Evolutionary conservation across 1,140 invertebrate genomes (phyloP), one percentile per base, ranked within the genome.

Genomic region (Sinonovacula constricta): DNA sequence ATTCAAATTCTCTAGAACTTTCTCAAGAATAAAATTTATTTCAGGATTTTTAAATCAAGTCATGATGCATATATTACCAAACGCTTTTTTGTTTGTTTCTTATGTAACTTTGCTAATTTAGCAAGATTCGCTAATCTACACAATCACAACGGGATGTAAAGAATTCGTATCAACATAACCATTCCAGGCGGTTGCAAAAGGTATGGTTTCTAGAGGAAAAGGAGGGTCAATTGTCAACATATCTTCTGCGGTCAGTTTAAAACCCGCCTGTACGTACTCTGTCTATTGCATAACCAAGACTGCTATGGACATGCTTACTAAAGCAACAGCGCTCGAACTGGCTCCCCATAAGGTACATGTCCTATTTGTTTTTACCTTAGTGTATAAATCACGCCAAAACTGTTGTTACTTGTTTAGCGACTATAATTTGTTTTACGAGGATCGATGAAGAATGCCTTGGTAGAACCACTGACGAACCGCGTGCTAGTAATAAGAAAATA

Each of bases 191-290:
- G 93, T 96, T 72, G 94, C 94, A 36, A 92, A 93, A 83, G 91
- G 93, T 83, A 94, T 96, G 93, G 93, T 96, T n/a, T 88, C 93
- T 65, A 91, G 94, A 30, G 71, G 76, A 85, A 91, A 90, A 49
- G 91, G 92, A 56, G 95, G 96, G 51, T 92, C 94, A 36, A 97
- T 98, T 80, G 96, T 98, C 0, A 98, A 98, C 87, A 89, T 97
- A n/a, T 97, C 96, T 0, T 97, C 96, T 5, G 94, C 96, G 87
- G 90, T 89, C 4, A 87, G 93, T 0, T 83, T 93, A 82, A 93
- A 92, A 36, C 95, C 95, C 24, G 88, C 97, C 18, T 89, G 91
- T 39, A 94, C 96, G 83, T 96, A 97, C 88, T 85, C 94, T 0
- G 92, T 94, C 24, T 97, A 97, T 87, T 94, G 94, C 89, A 90